phyloP scores from a whole-genome alignment of 1,140 invertebrate species.

The Dreissena rostriformis region DNA sequence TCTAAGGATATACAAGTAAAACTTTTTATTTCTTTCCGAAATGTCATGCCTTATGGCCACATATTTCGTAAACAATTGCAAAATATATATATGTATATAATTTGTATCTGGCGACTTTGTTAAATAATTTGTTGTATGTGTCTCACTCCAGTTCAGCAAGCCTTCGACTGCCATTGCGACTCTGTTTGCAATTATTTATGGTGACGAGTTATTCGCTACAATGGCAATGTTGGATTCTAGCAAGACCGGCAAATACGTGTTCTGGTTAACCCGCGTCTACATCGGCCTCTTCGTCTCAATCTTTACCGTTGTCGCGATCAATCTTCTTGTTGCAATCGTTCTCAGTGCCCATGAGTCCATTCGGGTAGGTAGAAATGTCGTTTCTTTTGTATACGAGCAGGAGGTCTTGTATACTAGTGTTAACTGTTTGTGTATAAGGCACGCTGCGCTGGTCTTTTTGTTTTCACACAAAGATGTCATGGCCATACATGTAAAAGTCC shows the following conservation, averaged over 20 bases:
- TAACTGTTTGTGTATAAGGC: too few species aligned
- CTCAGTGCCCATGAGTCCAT: constrained; percentile 30
- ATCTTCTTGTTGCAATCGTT: constrained; percentile 22
- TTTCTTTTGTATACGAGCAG: too few species aligned
- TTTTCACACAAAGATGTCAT: too few species aligned
- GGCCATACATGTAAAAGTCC: too few species aligned
- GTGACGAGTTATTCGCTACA: constrained; percentile 40
- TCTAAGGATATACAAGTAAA: too few species aligned
- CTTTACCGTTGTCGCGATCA: constrained; percentile 18
- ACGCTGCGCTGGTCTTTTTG: too few species aligned
- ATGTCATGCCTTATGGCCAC: too few species aligned
- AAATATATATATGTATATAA: too few species aligned
- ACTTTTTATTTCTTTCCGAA: too few species aligned
- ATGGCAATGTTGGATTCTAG: constrained; percentile 19
- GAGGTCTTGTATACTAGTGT: too few species aligned
- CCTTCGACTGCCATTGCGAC: neutral
- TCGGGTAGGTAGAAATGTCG: neutral
- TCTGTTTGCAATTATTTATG: constrained; percentile 14
- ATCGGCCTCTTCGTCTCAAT: neutral
- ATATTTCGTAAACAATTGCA: too few species aligned
- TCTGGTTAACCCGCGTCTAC: constrained; percentile 27
- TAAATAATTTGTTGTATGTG: neutral
- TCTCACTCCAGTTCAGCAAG: constrained; percentile 33
- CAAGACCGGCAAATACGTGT: constrained; percentile 6
- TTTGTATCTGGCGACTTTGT: too few species aligned